phyloP scores from a whole-genome alignment of 2,888 invertebrate genomes.

The Seira musarum region DNA sequence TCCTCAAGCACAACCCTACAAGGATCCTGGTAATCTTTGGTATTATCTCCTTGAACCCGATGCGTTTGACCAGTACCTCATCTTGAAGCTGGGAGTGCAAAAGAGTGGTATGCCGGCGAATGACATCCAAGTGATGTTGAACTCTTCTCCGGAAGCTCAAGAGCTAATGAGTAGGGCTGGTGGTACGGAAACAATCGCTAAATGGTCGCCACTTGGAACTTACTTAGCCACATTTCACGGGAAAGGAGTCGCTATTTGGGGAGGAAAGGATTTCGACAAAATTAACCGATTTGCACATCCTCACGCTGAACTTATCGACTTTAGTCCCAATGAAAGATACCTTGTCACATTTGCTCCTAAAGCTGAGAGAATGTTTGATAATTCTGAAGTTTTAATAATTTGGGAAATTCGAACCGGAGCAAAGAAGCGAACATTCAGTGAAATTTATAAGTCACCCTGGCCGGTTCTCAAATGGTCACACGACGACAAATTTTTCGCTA shows the following conservation, averaged over 20 bases:
- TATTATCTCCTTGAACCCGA: conserved; percentile 95
- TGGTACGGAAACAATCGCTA: conserved; percentile 97
- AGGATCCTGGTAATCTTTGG: conserved; percentile 93
- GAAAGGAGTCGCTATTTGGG: conserved; percentile 97
- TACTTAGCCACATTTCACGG: conserved; percentile 97
- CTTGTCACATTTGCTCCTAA: conserved; percentile 94
- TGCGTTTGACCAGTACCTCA: conserved; percentile 95
- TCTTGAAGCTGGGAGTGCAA: conserved; percentile 72
- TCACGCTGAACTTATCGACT: conserved; percentile 95
- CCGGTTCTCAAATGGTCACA: conserved; percentile 98
- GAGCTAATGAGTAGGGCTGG: conserved; percentile 87
- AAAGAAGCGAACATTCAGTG: conserved; percentile 92
- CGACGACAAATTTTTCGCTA: conserved; percentile 95
- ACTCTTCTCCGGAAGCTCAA: conserved; percentile 89
- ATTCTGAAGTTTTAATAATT: conserved; percentile 88
- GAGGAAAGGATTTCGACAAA: conserved; percentile 92
- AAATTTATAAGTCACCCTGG: conserved; percentile 84
- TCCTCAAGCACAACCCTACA: conserved; percentile 90
- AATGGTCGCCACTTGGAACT: conserved; percentile 98
- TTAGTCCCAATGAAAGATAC: conserved; percentile 98
- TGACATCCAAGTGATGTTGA: conserved; percentile 90
- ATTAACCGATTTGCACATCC: conserved; percentile 92
- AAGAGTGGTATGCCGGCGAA: conserved; percentile 80
- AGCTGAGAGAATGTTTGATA: conserved; percentile 75
- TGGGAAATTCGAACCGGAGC: conserved; percentile 97